Conservation (phyloP, 2,888 invertebrate genomes). For the Pelosia muscerda region DNA sequence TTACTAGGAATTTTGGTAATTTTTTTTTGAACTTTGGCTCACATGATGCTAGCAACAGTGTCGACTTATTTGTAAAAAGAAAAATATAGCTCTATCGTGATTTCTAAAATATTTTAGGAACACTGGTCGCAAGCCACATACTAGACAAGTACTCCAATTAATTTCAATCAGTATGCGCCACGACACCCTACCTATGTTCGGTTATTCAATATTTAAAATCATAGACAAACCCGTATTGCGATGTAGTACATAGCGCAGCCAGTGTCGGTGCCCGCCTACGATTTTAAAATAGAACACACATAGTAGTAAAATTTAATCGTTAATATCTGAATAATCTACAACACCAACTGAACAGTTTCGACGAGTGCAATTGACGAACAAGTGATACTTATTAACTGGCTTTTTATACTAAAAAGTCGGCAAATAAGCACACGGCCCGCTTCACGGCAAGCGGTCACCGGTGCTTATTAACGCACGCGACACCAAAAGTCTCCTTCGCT, state of each 20-base stretch:
- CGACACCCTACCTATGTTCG: slow-evolving; percentile 55
- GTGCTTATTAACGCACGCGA: not conserved
- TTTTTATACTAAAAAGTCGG: slow-evolving; percentile 35
- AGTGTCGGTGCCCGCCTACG: slow-evolving; percentile 54
- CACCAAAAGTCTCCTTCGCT: not conserved
- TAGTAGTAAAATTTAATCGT: slow-evolving; percentile 62
- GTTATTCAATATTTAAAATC: slow-evolving; percentile 56
- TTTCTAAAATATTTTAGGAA: slow-evolving; percentile 22
- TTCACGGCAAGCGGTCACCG: not conserved
- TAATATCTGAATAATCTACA: slow-evolving; percentile 72
- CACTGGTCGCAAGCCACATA: slow-evolving; percentile 46
- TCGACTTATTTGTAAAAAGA: slow-evolving; percentile 22
- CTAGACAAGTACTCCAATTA: slow-evolving; percentile 41
- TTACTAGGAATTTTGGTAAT: not conserved
- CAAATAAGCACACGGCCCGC: not conserved
- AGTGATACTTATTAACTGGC: slow-evolving; percentile 84
- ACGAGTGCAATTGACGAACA: slow-evolving; percentile 86
- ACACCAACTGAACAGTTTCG: slow-evolving; percentile 80
- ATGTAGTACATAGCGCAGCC: slow-evolving; percentile 33
- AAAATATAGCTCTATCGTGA: slow-evolving; percentile 28
- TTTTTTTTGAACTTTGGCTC: slow-evolving; percentile 21
- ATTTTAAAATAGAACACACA: slow-evolving; percentile 59
- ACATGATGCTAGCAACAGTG: slow-evolving; percentile 30
- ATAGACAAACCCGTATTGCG: slow-evolving; percentile 51
- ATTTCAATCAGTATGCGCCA: slow-evolving; percentile 60